Base-by-base conservation (phyloP, 2,888 invertebrate species). In the Harpagoxenus sublaevis region DNA sequence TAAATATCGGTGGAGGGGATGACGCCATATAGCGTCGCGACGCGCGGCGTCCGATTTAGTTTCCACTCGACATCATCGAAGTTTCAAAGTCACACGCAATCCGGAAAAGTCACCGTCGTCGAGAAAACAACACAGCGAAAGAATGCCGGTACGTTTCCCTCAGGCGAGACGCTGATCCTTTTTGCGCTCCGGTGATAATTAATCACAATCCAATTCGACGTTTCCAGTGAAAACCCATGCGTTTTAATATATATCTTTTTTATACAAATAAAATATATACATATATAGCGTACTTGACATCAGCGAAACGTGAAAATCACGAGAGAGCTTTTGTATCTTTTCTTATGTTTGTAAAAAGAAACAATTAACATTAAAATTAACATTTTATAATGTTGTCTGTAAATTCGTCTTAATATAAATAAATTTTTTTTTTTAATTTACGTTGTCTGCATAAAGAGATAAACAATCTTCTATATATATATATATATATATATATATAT, bases 21-120 rank as follows among this genome's bases (percentile, higher is more conserved):
- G 93, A 94, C 94, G 95, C 94, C 93, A 95, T 95, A 95, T 95
- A 95, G 94, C 96, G 95, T 95, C 96, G 95, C 95, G 95, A 95
- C 96, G 95, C 95, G 87, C 91, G 73, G 88, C 86, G 84, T 94
- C 89, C 90, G 92, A 93, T 92, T 94, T 95, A 94, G 95, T 95
- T 93, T 93, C 90, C 87, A 90, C 91, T 89, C 92, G 91, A 90
- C 91, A 89, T 91, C 92, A 93, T 91, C 91, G 48, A 71, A 71
- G 90, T 93, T 93, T 91, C 92, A 93, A 92, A 92, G 88, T 91
- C 85, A 89, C 84, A 75, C 77, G 55, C 84, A 83, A 53, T 71
- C 86, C 82, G 70, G 77, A 78, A 89, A 88, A 63, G 71, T 12
- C 83, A 87, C 82, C 83, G 63, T 86, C 86, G 82, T 51, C 82